A percentile compares a stretch with the other conserved stretches of the same genome.
Evolutionary conservation across 2,888 invertebrate genomes (phyloP).

Genomic region (Venusia cambrica): DNA sequence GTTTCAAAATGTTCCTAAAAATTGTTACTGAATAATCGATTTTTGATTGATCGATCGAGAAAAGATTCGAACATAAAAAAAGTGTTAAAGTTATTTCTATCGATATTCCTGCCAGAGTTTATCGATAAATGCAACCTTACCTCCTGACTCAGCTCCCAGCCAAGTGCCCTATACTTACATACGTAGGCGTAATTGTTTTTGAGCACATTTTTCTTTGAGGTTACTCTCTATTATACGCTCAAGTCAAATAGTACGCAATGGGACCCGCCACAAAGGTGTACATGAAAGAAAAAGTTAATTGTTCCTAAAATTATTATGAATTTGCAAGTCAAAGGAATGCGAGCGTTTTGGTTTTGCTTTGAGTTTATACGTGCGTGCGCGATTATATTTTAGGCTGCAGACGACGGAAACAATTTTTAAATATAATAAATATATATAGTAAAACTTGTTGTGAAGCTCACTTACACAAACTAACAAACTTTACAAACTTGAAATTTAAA

Average conservation of each 20-base stretch:
- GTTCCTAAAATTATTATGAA: conserved; percentile 77
- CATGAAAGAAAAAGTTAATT: conserved; percentile 69
- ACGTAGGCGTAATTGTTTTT: conserved; percentile 78
- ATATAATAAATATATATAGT: too few species aligned
- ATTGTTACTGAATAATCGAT: too few species aligned
- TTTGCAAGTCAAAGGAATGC: conserved; percentile 11
- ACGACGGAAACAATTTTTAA: too few species aligned
- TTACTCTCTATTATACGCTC: conserved; percentile 78
- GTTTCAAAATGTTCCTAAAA: too few species aligned
- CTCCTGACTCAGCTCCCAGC: conserved; percentile 64
- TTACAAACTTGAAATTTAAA: too few species aligned
- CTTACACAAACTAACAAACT: too few species aligned
- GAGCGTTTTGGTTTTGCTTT: conserved; percentile 1
- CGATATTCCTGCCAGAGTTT: conserved; percentile 1
- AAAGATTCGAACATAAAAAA: too few species aligned
- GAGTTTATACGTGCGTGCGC: too few species aligned
- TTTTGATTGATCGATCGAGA: too few species aligned
- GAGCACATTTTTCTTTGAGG: conserved; percentile 81
- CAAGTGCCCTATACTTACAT: conserved; percentile 74
- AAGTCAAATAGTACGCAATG: conserved; percentile 70
- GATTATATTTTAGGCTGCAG: too few species aligned
- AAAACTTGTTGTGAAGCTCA: too few species aligned
- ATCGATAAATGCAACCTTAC: conserved; percentile 40
- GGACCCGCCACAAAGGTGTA: conserved; percentile 64
- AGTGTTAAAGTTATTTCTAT: too few species aligned